Evolutionary conservation across 2,797 vertebrate genomes (phyloP), one percentile per base, ranked within the genome.

Genomic region (Triplophysa bombifrons): DNA sequence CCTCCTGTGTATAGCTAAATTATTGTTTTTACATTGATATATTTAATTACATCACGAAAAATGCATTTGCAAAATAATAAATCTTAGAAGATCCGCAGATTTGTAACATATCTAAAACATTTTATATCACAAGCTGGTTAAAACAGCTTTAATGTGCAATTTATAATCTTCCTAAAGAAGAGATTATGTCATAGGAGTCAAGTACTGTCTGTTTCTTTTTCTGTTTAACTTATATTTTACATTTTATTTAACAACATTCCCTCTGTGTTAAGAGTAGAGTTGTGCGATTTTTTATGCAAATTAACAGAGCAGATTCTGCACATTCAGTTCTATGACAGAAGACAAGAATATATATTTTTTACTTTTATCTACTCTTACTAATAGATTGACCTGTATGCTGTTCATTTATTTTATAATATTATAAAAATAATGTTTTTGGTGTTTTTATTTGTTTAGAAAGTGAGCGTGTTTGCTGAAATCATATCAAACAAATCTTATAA

Each of bases 111-210:
- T 64, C 3, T 86, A 30, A 41, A 50, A 63, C 8, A 44, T 70
- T 3, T 61, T 72, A 66, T 19, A 34, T 20, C 51, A 83, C 67
- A 76, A 80, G 20, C 84, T 87, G 87, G 30, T 6, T 38, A 48
- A 38, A 82, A 71, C 27, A n/a, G 84, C 72, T 63, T 44, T 80
- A 76, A 86, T 84, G 75, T 27, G 60, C n/a, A 14, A 7, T 41
- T 41, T 41, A 5, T 41, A 41, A 41, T 64, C 19, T 3, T 61
- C 30, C 17, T 25, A 58, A 51, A 69, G 19, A 48, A 0, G 1
- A 34, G 16, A 16, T 68, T 16, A 51, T 16, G 51, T 46, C 11
- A 50, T 61, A 3, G 13, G 58, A 38, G 38, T 38, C 38, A 41
- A 41, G 38, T 10, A 41, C 10, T 41, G 55, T 76, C 53, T 17